Conservation (phyloP, 2,113 vertebrate species). For the Cynocephalus volans region DNA sequence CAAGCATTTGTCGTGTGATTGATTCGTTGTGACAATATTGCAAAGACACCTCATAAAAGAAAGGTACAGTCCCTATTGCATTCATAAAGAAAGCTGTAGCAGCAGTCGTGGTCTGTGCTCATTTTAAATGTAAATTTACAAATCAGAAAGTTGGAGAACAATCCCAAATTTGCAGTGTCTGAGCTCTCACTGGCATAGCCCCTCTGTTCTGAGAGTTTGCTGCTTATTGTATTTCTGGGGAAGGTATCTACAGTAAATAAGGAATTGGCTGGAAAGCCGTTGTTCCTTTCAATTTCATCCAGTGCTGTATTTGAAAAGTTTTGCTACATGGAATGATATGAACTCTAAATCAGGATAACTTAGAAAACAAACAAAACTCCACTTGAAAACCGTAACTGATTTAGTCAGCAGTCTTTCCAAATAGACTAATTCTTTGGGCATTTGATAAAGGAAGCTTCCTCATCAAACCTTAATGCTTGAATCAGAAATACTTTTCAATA, state of each 20-base stretch:
- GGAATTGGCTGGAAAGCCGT: neutral
- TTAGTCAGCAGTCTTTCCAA: slow-evolving; percentile 33
- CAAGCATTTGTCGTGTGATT: neutral
- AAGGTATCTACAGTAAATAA: slow-evolving; percentile 20
- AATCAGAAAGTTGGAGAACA: slow-evolving; percentile 34
- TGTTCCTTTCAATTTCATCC: neutral
- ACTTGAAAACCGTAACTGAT: slow-evolving; percentile 48
- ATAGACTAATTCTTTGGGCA: neutral
- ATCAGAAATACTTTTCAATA: slow-evolving; percentile 6
- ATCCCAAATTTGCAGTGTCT: slow-evolving; percentile 5
- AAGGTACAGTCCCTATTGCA: neutral
- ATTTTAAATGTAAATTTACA: slow-evolving; percentile 51
- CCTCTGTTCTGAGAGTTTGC: neutral
- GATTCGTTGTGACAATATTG: neutral
- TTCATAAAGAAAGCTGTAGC: slow-evolving; percentile 27
- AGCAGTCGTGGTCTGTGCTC: neutral
- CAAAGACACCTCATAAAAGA: neutral
- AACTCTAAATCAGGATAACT: slow-evolving; percentile 40
- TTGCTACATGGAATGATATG: slow-evolving; percentile 57
- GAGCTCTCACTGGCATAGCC: neutral
- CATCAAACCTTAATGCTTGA: slow-evolving; percentile 9
- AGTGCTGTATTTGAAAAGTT: slow-evolving; percentile 44
- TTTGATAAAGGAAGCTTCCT: neutral
- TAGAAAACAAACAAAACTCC: slow-evolving; percentile 45
- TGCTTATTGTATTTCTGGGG: neutral